A percentile compares a stretch with the other conserved stretches of the same genome.
phyloP scores from a whole-genome alignment of 2,113 vertebrate genomes.

The Columba janthina region DNA sequence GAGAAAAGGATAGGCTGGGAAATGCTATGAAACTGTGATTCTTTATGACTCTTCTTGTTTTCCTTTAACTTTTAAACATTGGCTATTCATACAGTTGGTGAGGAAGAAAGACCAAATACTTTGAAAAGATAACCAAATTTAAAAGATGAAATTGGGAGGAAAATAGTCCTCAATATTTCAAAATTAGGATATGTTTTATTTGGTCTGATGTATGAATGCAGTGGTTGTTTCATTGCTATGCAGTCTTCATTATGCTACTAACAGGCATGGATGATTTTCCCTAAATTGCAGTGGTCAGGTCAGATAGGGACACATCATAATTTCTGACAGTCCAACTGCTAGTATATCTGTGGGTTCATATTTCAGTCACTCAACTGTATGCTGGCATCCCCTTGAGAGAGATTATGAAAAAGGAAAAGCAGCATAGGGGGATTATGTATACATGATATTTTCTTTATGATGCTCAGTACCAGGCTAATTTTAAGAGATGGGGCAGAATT shows the following conservation, averaged over 20 bases:
- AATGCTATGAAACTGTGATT: not conserved
- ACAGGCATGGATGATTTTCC: not conserved
- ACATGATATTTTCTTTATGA: not conserved
- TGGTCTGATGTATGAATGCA: not conserved
- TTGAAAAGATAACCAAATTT: not conserved
- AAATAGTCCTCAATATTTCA: not conserved
- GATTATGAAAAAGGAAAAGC: not conserved
- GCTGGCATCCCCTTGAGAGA: not conserved
- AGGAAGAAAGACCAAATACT: not conserved
- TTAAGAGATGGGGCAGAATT: conserved; percentile 4
- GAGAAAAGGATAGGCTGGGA: not conserved
- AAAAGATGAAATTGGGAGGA: not conserved
- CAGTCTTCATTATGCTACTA: not conserved
- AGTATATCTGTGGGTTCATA: not conserved
- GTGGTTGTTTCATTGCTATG: not conserved
- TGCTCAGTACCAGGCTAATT: not conserved
- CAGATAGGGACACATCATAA: conserved; percentile 1
- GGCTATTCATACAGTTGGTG: not conserved
- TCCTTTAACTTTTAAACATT: not conserved
- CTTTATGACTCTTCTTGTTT: not conserved
- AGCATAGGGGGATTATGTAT: not conserved
- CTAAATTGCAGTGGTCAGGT: not conserved
- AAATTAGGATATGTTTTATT: not conserved
- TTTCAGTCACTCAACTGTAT: not conserved
- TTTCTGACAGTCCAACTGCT: conserved; percentile 22